Evolutionary conservation across 2,797 vertebrate species (phyloP).

Genomic region (Microchirus variegatus): DNA sequence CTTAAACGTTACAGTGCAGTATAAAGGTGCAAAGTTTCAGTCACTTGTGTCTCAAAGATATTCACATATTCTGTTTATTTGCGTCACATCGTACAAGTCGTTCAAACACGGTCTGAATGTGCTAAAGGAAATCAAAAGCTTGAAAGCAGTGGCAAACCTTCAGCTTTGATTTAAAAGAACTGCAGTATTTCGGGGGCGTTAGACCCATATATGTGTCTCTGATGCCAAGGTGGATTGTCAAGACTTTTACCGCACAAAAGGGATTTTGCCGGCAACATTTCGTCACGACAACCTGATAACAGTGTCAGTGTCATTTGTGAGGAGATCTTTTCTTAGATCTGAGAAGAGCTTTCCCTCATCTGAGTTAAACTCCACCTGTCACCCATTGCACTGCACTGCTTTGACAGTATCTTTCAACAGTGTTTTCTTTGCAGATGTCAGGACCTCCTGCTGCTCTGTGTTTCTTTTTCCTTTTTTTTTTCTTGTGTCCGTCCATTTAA

Average conservation of each 20-base stretch:
- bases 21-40: too few species aligned
- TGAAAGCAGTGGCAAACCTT: not conserved
- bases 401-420: constrained; percentile 22
- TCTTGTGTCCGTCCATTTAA: constrained; percentile 22
- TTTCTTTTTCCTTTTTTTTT: not conserved
- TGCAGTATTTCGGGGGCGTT: not conserved
- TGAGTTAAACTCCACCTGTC: constrained; percentile 37
- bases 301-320: constrained; percentile 47
- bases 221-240: constrained; percentile 39
- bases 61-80: too few species aligned
- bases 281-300: constrained; percentile 65
- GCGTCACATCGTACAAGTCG: too few species aligned
- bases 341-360: constrained; percentile 47
- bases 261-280: constrained; percentile 58
- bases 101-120: too few species aligned
- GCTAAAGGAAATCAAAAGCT: too few species aligned
- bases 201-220: not conserved
- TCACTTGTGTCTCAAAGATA: too few species aligned
- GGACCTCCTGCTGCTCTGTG: constrained; percentile 1
- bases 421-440: constrained; percentile 14
- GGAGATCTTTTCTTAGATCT: constrained; percentile 50
- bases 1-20: too few species aligned
- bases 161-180: not conserved
- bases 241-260: constrained; percentile 46
- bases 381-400: constrained; percentile 11